Conservation (phyloP, 2,113 vertebrate genomes). For the Eulemur rufifrons region DNA sequence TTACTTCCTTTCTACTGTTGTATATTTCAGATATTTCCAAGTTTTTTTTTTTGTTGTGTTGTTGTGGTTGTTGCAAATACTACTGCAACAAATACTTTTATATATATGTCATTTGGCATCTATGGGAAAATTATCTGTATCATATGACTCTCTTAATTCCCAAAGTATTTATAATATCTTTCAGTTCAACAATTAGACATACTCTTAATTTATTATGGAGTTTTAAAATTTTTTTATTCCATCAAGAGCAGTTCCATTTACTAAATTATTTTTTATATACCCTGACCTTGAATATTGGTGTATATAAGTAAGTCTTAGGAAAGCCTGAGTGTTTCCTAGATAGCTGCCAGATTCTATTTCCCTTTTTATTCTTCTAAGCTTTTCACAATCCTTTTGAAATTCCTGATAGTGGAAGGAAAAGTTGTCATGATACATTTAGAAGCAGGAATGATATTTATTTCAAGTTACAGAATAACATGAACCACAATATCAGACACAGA, state of each 20-base stretch:
- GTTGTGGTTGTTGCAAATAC: background rate
- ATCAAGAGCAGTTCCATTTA: background rate
- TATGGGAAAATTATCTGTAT: background rate
- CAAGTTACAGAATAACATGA: background rate
- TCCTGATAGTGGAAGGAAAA: background rate
- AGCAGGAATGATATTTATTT: slow-evolving; percentile 16
- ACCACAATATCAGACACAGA: background rate
- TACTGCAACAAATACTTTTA: background rate
- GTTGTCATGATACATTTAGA: background rate
- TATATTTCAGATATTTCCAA: background rate
- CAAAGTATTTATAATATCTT: background rate
- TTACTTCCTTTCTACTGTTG: background rate
- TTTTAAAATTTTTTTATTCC: background rate
- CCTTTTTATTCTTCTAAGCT: background rate
- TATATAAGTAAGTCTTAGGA: background rate
- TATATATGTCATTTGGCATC: background rate
- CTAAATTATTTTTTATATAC: background rate
- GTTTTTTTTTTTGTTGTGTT: background rate
- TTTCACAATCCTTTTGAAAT: background rate
- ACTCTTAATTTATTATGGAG: slow-evolving; percentile 2
- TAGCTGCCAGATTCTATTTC: background rate
- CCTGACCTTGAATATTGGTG: background rate
- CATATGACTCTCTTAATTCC: background rate
- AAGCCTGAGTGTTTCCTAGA: background rate
- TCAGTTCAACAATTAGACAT: background rate